Evolutionary conservation across 2,797 vertebrate genomes (phyloP), one percentile per base, ranked within the genome.

Genomic region (Decapterus maruadsi): DNA sequence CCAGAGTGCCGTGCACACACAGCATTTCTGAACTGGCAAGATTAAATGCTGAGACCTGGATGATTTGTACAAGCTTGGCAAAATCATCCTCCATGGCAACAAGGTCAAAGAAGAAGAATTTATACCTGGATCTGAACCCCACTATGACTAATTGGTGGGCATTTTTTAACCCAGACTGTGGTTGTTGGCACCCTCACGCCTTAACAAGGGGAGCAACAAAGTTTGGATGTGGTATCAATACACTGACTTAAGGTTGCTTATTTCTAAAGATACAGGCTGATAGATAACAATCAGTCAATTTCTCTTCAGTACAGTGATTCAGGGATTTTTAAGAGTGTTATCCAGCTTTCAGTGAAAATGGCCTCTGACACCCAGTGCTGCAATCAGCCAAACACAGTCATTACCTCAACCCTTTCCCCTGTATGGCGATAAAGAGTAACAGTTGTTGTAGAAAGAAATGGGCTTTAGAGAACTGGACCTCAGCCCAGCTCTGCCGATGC

Each of bases 1-100:
- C 60, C 66, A 62, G 62, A 85, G 77, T 68, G 68, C 82, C 40
- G 0, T 78, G 77, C 85, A 77, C 79, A 87, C 81, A 36, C 83
- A 86, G 84, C 77, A 86, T 68, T 86, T 89, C 70, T 85, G 76
- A 89, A 85, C 53, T 82, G 82, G 84, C 81, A 78, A 74, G 66
- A 78, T 72, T 68, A 78, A 88, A 84, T 61, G 62, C 83, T 78
- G 55, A 82, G 63, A 79, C 70, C 61, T 40, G 57, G 68, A 73
- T 78, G 78, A 85, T 85, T 90, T 86, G 77, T 80, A 77, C 67
- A 65, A 65, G 78, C 62, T 68, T 74, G 72, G 69, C 55, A 83
- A 83, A 84, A 80, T 79, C 53, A 67, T 73, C 68, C 51, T 75
- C 71, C 55, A 42, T 78, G 69, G 77, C 60, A 90, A 78, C 78